Base-by-base conservation (phyloP, 2,797 vertebrate genomes). In the Arctocebus calabarensis region DNA sequence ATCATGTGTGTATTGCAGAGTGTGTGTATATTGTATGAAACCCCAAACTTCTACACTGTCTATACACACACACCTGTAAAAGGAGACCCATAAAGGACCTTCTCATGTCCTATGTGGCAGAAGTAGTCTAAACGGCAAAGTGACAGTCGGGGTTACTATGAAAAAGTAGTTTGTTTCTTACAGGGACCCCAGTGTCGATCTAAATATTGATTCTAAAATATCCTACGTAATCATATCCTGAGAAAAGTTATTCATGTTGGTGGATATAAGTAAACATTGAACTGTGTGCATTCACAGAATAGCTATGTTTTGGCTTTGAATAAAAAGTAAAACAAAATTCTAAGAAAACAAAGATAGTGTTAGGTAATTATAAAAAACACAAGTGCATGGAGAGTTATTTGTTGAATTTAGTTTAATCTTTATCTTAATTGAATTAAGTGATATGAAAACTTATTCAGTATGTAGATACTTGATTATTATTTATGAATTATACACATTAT, bases 301-400 rank as follows among this genome's bases (percentile, higher is more conserved):
- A 68, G 17, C 25, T 74, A 52, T 43, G 37, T 61, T 92, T 92
- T 70, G 37, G 19, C 61, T 22, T 91, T 84, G 61, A 70, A 84
- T 59, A 75, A 84, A 73, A 84, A n/a, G 79, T 32, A 32, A 74
- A 92, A 82, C 62, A 71, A 14, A 92, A 86, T 70, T 62, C 19
- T 81, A 71, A 77, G 5, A 20, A 17, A 16, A 48, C 16, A 45
- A 79, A 66, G 43, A 70, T 71, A 61, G 0, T 83, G 34, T n/a
- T 93, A 40, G 59, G 32, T 79, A 32, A 10, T 32, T 29, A 0
- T 66, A 73, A 45, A 45, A 52, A 59, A 66, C 62, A n/a, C 14
- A 66, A n/a, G 19, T n/a, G 32, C 34, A 83, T 34, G 0, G 29
- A 61, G 1, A 83, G 19, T 74, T 75, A 61, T 32, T 85, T 37